A percentile compares a stretch with the other conserved stretches of the same genome.
phyloP scores from a whole-genome alignment of 2,113 vertebrate species.

The Antechinus flavipes region DNA sequence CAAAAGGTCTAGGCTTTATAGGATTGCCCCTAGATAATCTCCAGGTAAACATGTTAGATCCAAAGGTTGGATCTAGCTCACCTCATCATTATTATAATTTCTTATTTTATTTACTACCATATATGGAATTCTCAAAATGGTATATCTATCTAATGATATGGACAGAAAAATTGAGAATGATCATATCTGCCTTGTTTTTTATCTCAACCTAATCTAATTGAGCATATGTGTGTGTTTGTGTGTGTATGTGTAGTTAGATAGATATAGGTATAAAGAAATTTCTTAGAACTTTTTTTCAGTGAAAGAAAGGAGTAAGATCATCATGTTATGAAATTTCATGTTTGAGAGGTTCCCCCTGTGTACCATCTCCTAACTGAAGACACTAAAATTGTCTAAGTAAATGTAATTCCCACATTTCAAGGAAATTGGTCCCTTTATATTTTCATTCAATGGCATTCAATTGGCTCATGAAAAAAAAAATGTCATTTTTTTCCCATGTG shows the following conservation, averaged over 20 bases:
- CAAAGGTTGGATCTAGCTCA: not conserved
- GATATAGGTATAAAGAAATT: not conserved
- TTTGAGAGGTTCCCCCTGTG: not conserved
- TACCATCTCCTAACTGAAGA: not conserved
- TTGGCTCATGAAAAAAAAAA: constrained; percentile 38
- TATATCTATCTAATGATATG: constrained; percentile 19
- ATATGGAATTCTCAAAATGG: not conserved
- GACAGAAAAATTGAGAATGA: not conserved
- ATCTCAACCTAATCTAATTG: constrained; percentile 3
- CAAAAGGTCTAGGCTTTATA: not conserved
- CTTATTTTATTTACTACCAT: constrained; percentile 1
- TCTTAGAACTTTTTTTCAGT: constrained; percentile 44
- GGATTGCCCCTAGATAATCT: not conserved
- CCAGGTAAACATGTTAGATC: not conserved
- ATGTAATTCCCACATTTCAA: not conserved
- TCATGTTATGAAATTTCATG: constrained; percentile 24
- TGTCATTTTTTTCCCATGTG: constrained; percentile 21
- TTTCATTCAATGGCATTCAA: not conserved
- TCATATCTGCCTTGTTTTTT: constrained; percentile 7
- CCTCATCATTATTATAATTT: not conserved
- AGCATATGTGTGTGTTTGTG: not conserved
- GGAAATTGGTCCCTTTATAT: constrained; percentile 22
- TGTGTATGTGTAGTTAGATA: not conserved
- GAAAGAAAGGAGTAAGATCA: constrained; percentile 40
- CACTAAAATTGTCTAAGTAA: not conserved